Base-by-base conservation (phyloP, 1,140 invertebrate species). In the Drosophila ironensis region DNA sequence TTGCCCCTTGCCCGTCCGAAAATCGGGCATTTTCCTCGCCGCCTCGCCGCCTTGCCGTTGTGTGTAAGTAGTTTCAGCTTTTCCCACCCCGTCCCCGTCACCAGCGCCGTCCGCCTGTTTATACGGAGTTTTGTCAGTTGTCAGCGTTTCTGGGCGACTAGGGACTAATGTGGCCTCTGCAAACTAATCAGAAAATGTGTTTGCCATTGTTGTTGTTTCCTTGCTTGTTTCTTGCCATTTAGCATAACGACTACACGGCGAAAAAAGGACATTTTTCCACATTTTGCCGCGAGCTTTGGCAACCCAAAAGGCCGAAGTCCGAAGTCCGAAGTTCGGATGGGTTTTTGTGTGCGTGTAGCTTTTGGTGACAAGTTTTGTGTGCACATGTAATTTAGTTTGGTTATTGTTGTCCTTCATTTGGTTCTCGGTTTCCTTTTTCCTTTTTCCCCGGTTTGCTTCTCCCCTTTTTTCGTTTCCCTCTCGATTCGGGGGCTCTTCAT, bases 131-230 rank as follows among this genome's bases (percentile, higher is more conserved):
- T 73, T 60, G 61, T 73, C 52, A 56, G 61, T 50, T 67, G 71
- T 74, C 71, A 74, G 71, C 71, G 42, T 68, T 61, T 68, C 48
- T 51, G 35, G 45, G 27, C 45, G 35, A 56, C 50, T 51, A 50
- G 41, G 27, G 35, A 52, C 60, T 61, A 77, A 59, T 74, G 64
- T 60, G 30, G 40, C 33, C 51, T 52, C 63, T 51, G 60, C 56
- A 81, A 81, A 81, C 76, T 81, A 81, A 81, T 81, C 77, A 76
- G 76, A 75, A 72, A 72, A 81, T 81, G 76, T 81, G 72, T 76
- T 66, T 52, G 28, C 27, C 53, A 40, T 47, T 54, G 48, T 53
- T 59, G 44, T 67, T 51, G 51, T 27, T 47, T 33, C 24, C 38
- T 25, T 16, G 56, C 37, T 60, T 60, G 56, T 60, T 48, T 75